phyloP scores from a whole-genome alignment of 2,888 invertebrate species.

The Azorinus chamasolen region DNA sequence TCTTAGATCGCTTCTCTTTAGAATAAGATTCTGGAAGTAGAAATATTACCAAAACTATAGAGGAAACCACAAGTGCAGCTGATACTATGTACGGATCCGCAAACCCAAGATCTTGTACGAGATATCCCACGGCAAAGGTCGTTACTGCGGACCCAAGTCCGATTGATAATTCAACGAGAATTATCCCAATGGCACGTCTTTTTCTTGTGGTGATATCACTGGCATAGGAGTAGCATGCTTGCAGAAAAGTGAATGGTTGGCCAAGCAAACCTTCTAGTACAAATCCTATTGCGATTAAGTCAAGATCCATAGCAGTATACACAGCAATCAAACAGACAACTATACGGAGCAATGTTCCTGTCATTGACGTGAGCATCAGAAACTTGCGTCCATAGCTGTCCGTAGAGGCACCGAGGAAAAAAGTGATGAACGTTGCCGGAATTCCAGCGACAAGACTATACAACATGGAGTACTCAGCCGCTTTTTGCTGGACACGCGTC shows the following conservation, averaged over 20 bases:
- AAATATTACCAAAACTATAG: conserved; percentile 17
- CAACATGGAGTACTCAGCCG: conserved; percentile 53
- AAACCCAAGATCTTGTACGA: conserved; percentile 51
- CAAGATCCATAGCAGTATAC: conserved; percentile 59
- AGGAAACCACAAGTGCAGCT: conserved; percentile 26
- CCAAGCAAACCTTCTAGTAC: conserved; percentile 68
- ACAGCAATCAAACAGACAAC: conserved; percentile 51
- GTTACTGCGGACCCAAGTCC: conserved; percentile 30
- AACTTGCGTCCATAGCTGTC: conserved; percentile 67
- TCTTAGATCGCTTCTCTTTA: conserved; percentile 25
- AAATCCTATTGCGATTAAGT: conserved; percentile 59
- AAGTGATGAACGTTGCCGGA: conserved; percentile 49
- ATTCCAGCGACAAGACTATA: conserved; percentile 55
- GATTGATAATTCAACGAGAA: conserved; percentile 35
- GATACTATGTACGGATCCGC: conserved; percentile 38
- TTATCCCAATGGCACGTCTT: conserved; percentile 49
- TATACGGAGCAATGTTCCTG: conserved; percentile 57
- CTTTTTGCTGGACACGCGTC: conserved; percentile 35
- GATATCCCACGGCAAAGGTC: conserved; percentile 47
- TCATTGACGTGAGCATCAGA: conserved; percentile 58
- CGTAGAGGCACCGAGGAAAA: conserved; percentile 63
- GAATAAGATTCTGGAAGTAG: conserved; percentile 55
- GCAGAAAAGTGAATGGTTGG: conserved; percentile 39
- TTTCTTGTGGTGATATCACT: conserved; percentile 59
- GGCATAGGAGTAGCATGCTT: conserved; percentile 53